Base-by-base conservation (phyloP, 2,113 vertebrate genomes). In the Platichthys stellatus region DNA sequence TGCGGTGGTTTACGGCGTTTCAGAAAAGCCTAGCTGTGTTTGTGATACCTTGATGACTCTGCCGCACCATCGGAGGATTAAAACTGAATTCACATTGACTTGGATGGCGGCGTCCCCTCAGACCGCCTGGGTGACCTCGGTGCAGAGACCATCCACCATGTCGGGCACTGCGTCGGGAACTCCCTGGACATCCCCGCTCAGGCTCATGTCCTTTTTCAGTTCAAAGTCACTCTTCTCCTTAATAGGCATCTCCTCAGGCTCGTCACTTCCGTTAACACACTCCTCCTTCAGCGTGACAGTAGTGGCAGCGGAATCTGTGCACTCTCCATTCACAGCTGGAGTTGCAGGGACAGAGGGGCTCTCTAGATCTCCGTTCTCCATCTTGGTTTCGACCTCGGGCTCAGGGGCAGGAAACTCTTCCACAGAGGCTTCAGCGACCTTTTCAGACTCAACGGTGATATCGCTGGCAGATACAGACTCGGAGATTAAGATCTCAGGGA, bases 191-290 rank as follows among this genome's bases (percentile, higher is more conserved):
- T 91, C 89, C 43, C 63, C 89, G 1, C 69, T 82, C 65, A 93
- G 68, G 70, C 57, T 89, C 69, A 93, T 74, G 61, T 94, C 93
- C 88, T 93, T 94, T 92, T 95, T 95, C 69, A 93, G 81, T 89
- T 92, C 94, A 91, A 82, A 92, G 85, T 93, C 92, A 84, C 43
- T 88, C 35, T 75, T 86, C 71, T 90, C 87, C 62, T 91, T 83
- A 54, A 89, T 61, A 24, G 86, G 82, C 1, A 69, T 62, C 84
- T 92, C 87, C 73, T 90, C 90, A 23, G 81, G 84, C 63, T 81
- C 74, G 63, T 85, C 84, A 8, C 72, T 67, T 5, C 92, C 91
- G 18, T 94, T 95, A 69, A 94, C 86, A 83, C 86, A 88, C 88
- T 88, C 89, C 75, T 93, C 81, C 23, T 60, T 73, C 21, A 74